Evolutionary conservation across 2,113 vertebrate species (phyloP), one percentile per base, ranked within the genome.

Genomic region (Syngnathus typhle): DNA sequence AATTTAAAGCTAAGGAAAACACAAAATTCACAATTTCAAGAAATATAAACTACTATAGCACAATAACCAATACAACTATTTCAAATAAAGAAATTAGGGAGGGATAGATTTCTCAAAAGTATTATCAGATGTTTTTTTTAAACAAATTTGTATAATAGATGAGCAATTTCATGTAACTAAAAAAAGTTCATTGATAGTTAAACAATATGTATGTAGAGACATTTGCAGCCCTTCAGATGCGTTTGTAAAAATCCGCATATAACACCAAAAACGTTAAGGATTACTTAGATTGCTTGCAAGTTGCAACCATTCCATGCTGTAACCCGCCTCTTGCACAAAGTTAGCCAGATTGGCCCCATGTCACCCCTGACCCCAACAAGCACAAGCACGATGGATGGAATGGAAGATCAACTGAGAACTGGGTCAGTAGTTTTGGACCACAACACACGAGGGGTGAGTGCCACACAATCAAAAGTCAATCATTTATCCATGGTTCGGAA

Each of bases 401-500:
- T 23, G 19, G 2, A 43, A 15, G 12, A 13, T 8, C 19, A 44
- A 44, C 5, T 16, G 41, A 44, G 6, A 16, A 62, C 2, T 16
- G n/a, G 39, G 60, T 62, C n/a, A 62, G 10, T 8, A 44, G 39
- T 21, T 62, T 27, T 62, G 12, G 12, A 7, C 12, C 60, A 62
- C n/a, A 44, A 62, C 44, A 7, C 27, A 49, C 7, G 23, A 6
- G 46, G 61, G 0, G 59, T 38, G 27, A 63, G 36, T 47, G 43
- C 63, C 70, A 70, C 56, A 56, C 47, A 67, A 21, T 41, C 61
- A 15, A 32, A 56, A 32, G 43, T 82, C 78, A 80, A 78, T 81
- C 64, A 36, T 12, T 78, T 81, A 19, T 72, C 70, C 73, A 80
- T 76, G 68, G 69, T 73, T 65, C 54, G 32, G 41, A 75, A 49